These are phyloP conservation scores for Microctenopoma steveboyesi DNA, from an alignment of 2,797 vertebrate genomes.

Conservation along the genomic window DNA sequence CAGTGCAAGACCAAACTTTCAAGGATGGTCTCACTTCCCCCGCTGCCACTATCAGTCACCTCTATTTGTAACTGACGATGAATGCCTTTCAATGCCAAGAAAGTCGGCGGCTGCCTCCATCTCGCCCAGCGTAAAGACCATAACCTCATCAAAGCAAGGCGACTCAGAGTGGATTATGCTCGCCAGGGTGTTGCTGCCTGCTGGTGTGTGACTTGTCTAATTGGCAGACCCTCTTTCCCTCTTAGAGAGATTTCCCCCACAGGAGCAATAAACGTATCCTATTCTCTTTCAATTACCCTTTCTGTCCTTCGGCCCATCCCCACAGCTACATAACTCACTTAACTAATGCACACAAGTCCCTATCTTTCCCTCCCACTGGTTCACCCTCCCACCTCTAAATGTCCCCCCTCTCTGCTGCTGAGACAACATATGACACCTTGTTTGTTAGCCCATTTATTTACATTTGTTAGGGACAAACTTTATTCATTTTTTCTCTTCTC, in stretches of 20 bases:
- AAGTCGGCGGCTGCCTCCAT: slow-evolving; percentile 50
- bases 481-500: not conserved
- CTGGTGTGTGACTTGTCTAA: slow-evolving; percentile 73
- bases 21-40: slow-evolving; percentile 40
- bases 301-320: slow-evolving; percentile 76
- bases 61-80: slow-evolving; percentile 55
- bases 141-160: slow-evolving; percentile 71
- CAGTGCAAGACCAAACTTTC: slow-evolving; percentile 24
- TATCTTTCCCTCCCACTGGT: slow-evolving; percentile 29
- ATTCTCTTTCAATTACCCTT: slow-evolving; percentile 84
- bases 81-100: slow-evolving; percentile 62
- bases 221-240: slow-evolving; percentile 69
- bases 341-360: slow-evolving; percentile 67
- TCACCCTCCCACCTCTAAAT: slow-evolving; percentile 10
- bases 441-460: not conserved
- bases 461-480: not conserved
- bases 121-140: slow-evolving; percentile 54
- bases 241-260: slow-evolving; percentile 76
- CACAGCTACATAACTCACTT: slow-evolving; percentile 80
- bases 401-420: not conserved
- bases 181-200: slow-evolving; percentile 63
- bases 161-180: slow-evolving; percentile 70
- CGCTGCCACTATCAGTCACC: slow-evolving; percentile 49
- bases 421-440: not conserved
- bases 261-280: slow-evolving; percentile 84